Evolutionary conservation across 2,113 vertebrate genomes (phyloP), one percentile per base, ranked within the genome.

Genomic region (Dipodomys ordii): DNA sequence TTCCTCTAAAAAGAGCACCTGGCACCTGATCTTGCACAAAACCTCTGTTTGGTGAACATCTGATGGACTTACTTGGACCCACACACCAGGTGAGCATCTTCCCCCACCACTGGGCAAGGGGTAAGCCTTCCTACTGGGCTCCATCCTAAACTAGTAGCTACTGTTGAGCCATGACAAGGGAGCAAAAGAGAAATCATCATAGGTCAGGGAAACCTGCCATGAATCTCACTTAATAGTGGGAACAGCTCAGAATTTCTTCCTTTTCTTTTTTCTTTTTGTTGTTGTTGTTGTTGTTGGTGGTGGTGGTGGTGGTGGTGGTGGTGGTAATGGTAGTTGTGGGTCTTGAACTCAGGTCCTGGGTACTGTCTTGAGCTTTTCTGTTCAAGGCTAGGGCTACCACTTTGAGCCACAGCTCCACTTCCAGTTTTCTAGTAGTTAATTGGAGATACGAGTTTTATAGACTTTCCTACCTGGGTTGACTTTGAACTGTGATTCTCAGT

Each of bases 91-190:
- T 19, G 71, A 93, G 49, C 13, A 12, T 8, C 16, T 67, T 65
- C 77, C 32, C 65, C 30, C 39, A 35, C 23, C 20, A 62, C 25
- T 20, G 22, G 35, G 49, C 81, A 32, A n/a, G 30, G 6, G 23
- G 16, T 19, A 4, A 13, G 23, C 16, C 57, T 88, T 28, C 13
- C 23, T 28, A n/a, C 19, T 28, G 49, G n/a, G 32, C 22, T 67
- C 71, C 18, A 44, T 46, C n/a, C 79, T 16, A 30, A 32, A 81
- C 62, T 27, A 12, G 25, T 6, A 84, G 15, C 25, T 62, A 60
- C 0, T 62, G 11, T 0, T 44, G 32, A 64, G 20, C 22, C 32
- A 28, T 0, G 4, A 1, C 18, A 39, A 84, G 32, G 30, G 20
- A 20, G 32, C 65, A 74, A n/a, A 28, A 44, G 79, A 44, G 25